Conservation (phyloP, 2,888 invertebrate genomes). For the Acanthoscelides obtectus region DNA sequence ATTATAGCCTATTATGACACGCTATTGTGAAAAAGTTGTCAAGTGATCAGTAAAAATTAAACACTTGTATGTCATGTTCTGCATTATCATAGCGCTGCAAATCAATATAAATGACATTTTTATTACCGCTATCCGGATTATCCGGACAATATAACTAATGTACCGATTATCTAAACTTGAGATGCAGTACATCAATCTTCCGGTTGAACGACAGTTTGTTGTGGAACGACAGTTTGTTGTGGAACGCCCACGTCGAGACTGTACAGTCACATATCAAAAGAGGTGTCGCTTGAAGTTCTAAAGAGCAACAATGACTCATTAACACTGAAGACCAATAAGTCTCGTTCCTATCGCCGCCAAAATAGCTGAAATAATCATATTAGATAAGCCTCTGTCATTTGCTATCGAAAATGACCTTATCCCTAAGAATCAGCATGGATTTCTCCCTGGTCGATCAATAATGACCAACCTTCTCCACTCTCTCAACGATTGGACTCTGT, state of each 20-base stretch:
- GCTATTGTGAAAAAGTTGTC: too few species aligned
- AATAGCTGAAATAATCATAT: too few species aligned
- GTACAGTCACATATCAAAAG: neutral
- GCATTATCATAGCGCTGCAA: neutral
- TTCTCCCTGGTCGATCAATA: too few species aligned
- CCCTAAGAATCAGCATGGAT: too few species aligned
- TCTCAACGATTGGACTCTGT: too few species aligned
- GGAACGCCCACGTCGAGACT: neutral
- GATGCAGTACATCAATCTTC: neutral
- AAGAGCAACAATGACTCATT: too few species aligned
- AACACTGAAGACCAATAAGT: too few species aligned
- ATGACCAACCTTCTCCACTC: too few species aligned
- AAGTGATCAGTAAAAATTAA: neutral
- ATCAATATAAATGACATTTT: neutral
- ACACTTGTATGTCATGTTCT: neutral
- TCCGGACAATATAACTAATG: neutral
- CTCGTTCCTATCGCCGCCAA: too few species aligned
- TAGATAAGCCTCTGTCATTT: too few species aligned
- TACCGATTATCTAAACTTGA: neutral
- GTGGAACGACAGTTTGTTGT: neutral
- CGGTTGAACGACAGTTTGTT: neutral
- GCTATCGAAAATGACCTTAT: too few species aligned
- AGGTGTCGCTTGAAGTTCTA: neutral
- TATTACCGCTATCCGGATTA: neutral
- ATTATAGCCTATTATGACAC: too few species aligned